Conservation (phyloP, 2,888 invertebrate species). For the Lepidocyrtinus sp. region DNA sequence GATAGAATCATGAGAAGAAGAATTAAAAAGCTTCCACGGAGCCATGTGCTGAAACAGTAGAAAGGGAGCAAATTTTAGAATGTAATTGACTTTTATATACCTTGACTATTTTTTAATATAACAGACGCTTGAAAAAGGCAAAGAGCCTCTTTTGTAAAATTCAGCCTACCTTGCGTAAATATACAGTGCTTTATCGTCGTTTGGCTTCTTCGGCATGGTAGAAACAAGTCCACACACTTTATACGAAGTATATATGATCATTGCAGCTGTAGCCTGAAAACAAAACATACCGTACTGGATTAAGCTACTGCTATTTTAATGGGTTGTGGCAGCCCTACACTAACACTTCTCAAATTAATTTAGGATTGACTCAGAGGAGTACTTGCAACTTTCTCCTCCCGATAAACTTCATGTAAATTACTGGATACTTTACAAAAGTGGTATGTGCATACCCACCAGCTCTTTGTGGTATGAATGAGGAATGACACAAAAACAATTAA, state of each 20-base stretch:
- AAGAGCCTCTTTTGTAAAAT: background rate
- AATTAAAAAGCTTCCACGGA: constrained; percentile 70
- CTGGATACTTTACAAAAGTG: background rate
- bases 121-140: too few relatives aligned
- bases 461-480: constrained; percentile 24
- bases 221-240: constrained; percentile 69
- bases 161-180: constrained; percentile 67
- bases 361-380: background rate
- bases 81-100: too few relatives aligned
- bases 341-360: too few relatives aligned
- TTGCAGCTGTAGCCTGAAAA: constrained; percentile 68
- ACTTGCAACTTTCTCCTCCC: background rate
- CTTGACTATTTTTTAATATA: too few relatives aligned
- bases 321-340: constrained; percentile 1
- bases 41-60: constrained; percentile 67
- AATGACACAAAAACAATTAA: constrained; percentile 56
- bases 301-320: constrained; percentile 12
- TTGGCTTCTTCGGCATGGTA: constrained; percentile 70
- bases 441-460: constrained; percentile 28
- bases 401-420: background rate
- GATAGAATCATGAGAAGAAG: constrained; percentile 69
- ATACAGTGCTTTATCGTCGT: constrained; percentile 70
- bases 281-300: background rate
- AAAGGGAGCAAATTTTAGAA: constrained; percentile 27
- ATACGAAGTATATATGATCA: constrained; percentile 69